Conservation (phyloP, 1,140 invertebrate genomes). For the Daktulosphaira vitifoliae region DNA sequence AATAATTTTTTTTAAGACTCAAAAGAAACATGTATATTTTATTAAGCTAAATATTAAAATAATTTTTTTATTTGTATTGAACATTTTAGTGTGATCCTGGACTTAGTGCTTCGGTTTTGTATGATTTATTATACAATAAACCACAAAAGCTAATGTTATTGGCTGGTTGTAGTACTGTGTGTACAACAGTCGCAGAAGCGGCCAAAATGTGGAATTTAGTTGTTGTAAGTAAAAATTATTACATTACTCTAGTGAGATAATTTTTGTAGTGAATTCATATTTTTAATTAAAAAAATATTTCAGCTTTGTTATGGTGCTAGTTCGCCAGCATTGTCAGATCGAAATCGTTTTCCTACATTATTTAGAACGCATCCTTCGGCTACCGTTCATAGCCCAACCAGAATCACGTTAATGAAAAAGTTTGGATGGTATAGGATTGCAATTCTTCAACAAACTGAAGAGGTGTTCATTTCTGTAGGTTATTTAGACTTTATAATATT, state of each 20-base stretch:
- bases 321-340: constrained; percentile 94
- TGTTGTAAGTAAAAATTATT: constrained; percentile 63
- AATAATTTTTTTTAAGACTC: too few relatives aligned
- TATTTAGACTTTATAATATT: too few relatives aligned
- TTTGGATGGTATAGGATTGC: constrained; percentile 95
- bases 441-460: constrained; percentile 95
- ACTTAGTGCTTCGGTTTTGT: constrained; percentile 93
- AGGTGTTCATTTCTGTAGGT: constrained; percentile 93
- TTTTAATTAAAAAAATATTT: too few relatives aligned
- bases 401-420: constrained; percentile 92
- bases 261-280: too few relatives aligned
- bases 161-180: constrained; percentile 97
- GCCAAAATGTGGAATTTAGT: constrained; percentile 99
- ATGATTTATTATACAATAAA: constrained; percentile 92
- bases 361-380: constrained; percentile 99
- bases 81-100: constrained; percentile 97
- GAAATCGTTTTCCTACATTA: constrained; percentile 92
- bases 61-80: too few relatives aligned
- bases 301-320: constrained; percentile 97
- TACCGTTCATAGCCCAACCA: constrained; percentile 96
- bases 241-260: too few relatives aligned
- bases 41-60: too few relatives aligned
- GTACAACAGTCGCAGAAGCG: constrained; percentile 96
- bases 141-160: constrained; percentile 93
- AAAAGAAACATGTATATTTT: too few relatives aligned